These are phyloP conservation scores for Phrynocephalus versicolor DNA, from an alignment of 2,113 vertebrate genomes.

Conservation along the genomic window DNA sequence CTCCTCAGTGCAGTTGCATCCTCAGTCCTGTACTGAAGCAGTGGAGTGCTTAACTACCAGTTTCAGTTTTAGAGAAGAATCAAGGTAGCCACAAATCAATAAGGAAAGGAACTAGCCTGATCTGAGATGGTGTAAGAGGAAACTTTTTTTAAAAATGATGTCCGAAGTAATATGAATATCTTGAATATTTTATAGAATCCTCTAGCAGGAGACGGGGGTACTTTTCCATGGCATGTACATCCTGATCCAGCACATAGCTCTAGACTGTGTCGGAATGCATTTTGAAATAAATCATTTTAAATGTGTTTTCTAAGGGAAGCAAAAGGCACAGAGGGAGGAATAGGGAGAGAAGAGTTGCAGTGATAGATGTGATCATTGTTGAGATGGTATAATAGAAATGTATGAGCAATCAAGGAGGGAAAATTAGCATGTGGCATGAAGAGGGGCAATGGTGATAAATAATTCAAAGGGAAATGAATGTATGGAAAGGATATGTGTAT, in stretches of 20 bases:
- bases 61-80: background rate
- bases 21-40: background rate
- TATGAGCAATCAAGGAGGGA: background rate
- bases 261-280: slow-evolving; percentile 3
- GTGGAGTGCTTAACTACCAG: background rate
- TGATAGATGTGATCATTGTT: background rate
- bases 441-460: background rate
- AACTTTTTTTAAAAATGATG: background rate
- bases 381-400: background rate
- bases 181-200: slow-evolving; percentile 17
- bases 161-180: slow-evolving; percentile 5
- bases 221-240: background rate
- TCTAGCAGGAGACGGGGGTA: background rate
- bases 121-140: background rate
- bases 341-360: background rate
- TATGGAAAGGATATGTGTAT: background rate
- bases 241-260: background rate
- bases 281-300: slow-evolving; percentile 4
- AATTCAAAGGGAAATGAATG: slow-evolving; percentile 1
- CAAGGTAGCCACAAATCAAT: background rate
- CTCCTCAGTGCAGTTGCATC: no score
- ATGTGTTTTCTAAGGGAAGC: background rate
- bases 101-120: background rate
- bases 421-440: background rate
- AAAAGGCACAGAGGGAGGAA: background rate